Percentiles rank a stretch among this genome's conserved stretches.
Conservation (phyloP, 2,888 invertebrate species). For the Rhogogaster chlorosoma region DNA sequence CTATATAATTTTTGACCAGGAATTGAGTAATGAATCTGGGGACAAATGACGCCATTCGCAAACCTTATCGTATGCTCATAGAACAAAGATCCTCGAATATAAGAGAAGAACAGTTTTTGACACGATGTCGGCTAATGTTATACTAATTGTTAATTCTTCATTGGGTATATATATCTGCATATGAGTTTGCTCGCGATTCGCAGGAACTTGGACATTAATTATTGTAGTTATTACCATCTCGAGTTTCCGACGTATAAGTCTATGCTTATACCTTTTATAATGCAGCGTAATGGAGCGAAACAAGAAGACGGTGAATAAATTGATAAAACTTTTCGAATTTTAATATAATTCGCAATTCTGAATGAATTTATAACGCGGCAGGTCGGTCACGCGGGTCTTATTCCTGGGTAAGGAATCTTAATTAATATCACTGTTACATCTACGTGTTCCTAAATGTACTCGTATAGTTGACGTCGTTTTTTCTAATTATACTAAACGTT, state of each 20-base stretch:
- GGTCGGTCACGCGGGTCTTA: slow-evolving; percentile 32
- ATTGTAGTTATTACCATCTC: not conserved
- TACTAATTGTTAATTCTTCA: not conserved
- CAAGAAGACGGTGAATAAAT: not conserved
- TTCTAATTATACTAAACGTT: not conserved
- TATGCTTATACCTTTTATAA: not conserved
- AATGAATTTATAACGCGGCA: slow-evolving; percentile 13
- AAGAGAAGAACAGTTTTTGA: not conserved
- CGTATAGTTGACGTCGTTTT: not conserved
- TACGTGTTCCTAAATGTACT: not conserved
- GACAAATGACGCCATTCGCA: not conserved
- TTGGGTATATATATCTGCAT: not conserved
- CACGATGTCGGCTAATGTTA: not conserved
- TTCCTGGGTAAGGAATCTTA: slow-evolving; percentile 52
- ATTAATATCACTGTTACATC: slow-evolving; percentile 49
- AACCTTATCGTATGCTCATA: not conserved
- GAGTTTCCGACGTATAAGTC: not conserved
- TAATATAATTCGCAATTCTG: not conserved
- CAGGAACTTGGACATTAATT: not conserved
- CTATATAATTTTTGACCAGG: not conserved
- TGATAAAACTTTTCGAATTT: not conserved
- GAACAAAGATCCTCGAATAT: not conserved
- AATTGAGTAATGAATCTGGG: not conserved
- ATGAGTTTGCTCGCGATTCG: not conserved
- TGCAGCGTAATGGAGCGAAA: not conserved